phyloP scores from a whole-genome alignment of 2,888 invertebrate species.

The Acleris emargana region DNA sequence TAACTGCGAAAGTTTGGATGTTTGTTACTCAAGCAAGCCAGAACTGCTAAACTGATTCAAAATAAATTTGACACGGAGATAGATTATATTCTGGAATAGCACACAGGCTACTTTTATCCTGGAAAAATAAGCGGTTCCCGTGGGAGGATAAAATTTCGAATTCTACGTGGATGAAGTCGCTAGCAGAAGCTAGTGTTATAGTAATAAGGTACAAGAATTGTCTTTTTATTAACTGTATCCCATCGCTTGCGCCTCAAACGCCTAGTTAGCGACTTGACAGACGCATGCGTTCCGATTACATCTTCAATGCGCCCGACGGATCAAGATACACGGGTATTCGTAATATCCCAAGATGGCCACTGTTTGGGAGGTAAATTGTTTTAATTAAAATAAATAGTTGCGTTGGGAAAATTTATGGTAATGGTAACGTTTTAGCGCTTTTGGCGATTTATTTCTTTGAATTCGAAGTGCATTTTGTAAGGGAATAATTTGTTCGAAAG shows the following conservation, averaged over 20 bases:
- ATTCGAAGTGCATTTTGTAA: background rate
- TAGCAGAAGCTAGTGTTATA: background rate
- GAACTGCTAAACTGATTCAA: too few relatives aligned
- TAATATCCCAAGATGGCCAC: constrained; percentile 34
- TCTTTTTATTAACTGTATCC: background rate
- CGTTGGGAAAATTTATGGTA: constrained; percentile 38
- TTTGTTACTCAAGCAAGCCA: too few relatives aligned
- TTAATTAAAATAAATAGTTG: constrained; percentile 45
- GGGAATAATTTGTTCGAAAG: background rate
- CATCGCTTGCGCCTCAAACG: constrained; percentile 19
- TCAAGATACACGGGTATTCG: constrained; percentile 40
- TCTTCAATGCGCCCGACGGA: constrained; percentile 48
- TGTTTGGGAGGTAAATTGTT: constrained; percentile 33
- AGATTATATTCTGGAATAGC: too few relatives aligned
- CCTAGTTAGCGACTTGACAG: constrained; percentile 45
- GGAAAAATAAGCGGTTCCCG: too few relatives aligned
- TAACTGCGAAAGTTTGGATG: too few relatives aligned
- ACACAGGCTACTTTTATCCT: too few relatives aligned
- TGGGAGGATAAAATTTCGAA: too few relatives aligned
- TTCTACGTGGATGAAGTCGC: too few relatives aligned
- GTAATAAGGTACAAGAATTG: background rate
- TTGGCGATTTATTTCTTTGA: constrained; percentile 1
- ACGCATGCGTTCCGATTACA: constrained; percentile 49
- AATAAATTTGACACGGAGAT: too few relatives aligned
- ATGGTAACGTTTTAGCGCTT: constrained; percentile 10